Evolutionary conservation across 2,888 invertebrate species (phyloP), one percentile per base, ranked within the genome.

Genomic region (Drosophila algonquin): DNA sequence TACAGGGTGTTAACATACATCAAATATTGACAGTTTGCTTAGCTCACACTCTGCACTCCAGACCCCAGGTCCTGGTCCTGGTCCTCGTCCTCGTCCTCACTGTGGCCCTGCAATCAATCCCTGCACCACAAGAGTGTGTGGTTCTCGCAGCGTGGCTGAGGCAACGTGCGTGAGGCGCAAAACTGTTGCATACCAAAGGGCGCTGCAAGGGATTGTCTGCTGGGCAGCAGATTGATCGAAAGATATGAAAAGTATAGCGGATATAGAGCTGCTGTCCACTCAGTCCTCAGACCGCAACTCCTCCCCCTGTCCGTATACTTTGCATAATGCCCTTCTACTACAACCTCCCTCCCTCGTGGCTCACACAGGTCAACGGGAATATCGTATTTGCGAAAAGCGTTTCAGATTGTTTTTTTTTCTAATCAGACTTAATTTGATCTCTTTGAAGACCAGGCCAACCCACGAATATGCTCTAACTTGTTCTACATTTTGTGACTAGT

Each of bases 11-110:
- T 89, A 85, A 85, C 90, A 85, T 77, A 85, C 87, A 89, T 88
- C 85, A 85, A 85, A 85, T 85, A 85, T 89, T 85, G 85, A 85
- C 85, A 89, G 90, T 85, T 85, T 89, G 80, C 90, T 89, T 86
- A 83, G 73, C 80, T 72, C 83, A 72, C 83, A 59, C 75, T 52
- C 73, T 55, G 56, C 30, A 21, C 21, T 6, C 58, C 45, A 47
- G 48, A 46, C 40, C 52, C 45, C 50, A 30, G 51, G 30, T 4
- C 35, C 12, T 4, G 12, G 35, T 12, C 35, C 4, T 32, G 9
- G 32, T 2, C 32, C 32, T 35, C 35, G 32, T 2, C 32, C 32
- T 35, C 35, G 35, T 14, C 14, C 35, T 14, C 14, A 6, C 35
- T 35, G 14, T 14, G 40, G 40, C n/a, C 40, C 40, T 40, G 40